A percentile compares a stretch with the other conserved stretches of the same genome.
These are phyloP conservation scores for Chaetura pelagica DNA, from an alignment of 2,113 vertebrate species.

Conservation along the genomic window DNA sequence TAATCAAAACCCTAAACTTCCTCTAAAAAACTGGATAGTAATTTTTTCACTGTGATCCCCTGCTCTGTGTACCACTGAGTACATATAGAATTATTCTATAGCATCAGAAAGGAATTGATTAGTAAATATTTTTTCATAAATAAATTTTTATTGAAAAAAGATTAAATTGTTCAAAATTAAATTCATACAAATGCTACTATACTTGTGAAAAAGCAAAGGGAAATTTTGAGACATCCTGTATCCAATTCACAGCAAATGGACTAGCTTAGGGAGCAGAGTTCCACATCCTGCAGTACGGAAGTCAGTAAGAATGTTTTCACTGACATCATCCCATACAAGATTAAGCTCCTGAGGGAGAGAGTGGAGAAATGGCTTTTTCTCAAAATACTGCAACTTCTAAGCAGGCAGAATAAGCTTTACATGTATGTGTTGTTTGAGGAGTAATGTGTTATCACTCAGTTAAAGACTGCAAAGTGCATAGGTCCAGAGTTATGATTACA, in stretches of 20 bases:
- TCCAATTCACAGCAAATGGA: neutral
- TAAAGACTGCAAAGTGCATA: neutral
- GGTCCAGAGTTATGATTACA: neutral
- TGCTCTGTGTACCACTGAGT: neutral
- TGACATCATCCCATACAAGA: accelerated
- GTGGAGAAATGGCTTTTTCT: neutral
- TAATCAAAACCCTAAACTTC: accelerated
- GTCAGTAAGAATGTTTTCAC: neutral
- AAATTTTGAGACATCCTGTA: neutral
- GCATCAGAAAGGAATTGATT: neutral
- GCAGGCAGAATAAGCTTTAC: neutral
- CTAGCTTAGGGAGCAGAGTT: neutral
- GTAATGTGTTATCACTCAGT: neutral
- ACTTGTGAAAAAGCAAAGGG: neutral
- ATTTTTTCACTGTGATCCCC: neutral
- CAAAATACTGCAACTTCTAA: neutral
- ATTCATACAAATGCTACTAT: neutral
- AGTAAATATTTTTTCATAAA: neutral
- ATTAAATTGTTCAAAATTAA: neutral
- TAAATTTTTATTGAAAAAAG: neutral
- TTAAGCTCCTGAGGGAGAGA: neutral
- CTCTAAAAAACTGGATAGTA: neutral
- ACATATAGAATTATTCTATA: neutral
- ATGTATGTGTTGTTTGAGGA: neutral
- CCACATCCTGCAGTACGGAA: neutral